Evolutionary conservation across 2,797 vertebrate genomes (phyloP).

Genomic region (Varecia variegata): DNA sequence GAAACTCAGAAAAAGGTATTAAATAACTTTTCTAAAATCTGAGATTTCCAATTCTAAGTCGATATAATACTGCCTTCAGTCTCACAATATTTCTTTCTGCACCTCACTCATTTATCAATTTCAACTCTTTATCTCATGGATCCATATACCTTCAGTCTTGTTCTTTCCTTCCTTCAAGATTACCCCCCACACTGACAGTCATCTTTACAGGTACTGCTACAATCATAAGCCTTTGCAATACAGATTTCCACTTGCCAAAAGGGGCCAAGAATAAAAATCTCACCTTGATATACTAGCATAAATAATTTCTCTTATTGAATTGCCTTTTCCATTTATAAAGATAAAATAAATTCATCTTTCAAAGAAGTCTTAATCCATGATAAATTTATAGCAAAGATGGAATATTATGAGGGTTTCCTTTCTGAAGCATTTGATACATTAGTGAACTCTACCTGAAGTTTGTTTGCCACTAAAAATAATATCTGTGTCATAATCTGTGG

Average conservation of each 20-base stretch:
- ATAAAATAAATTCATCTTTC: constrained; percentile 5
- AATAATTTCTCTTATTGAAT: background rate
- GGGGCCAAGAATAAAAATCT: background rate
- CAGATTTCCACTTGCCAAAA: background rate
- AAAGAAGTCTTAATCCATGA: background rate
- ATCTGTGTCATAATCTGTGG: background rate
- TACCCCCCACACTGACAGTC: background rate
- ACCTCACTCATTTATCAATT: background rate
- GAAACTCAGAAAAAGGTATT: background rate
- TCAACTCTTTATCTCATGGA: background rate
- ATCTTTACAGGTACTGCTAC: background rate
- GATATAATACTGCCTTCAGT: background rate
- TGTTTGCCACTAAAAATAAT: background rate
- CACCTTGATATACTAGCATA: background rate
- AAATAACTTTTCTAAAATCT: background rate
- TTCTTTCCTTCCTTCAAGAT: background rate
- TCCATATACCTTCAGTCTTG: background rate
- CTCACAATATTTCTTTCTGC: background rate
- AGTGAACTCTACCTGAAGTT: background rate
- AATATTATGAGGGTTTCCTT: background rate
- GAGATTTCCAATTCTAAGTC: background rate
- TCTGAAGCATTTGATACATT: background rate
- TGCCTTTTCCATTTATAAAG: background rate
- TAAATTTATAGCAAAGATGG: background rate
- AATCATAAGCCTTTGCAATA: background rate